Evolutionary conservation across 64 coral and sea anemone species (phyloP).

Genomic region (Dendronephthya gigantea): DNA sequence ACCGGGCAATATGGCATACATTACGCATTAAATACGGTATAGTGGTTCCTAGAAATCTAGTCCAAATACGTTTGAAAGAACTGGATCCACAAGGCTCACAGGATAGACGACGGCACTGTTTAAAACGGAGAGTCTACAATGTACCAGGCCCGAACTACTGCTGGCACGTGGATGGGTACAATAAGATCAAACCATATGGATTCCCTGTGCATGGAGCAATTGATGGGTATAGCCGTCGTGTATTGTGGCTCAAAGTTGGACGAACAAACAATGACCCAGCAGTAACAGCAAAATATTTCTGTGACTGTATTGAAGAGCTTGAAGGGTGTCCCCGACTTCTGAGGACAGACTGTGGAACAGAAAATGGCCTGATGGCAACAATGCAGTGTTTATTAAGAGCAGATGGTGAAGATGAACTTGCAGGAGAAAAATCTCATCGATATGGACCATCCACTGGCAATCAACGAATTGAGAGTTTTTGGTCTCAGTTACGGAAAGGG

Average conservation of each 20-base stretch:
- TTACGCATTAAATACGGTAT: constrained; percentile 14
- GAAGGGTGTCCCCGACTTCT: not conserved
- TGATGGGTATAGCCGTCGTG: not conserved
- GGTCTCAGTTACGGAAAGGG: not conserved
- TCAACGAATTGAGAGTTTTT: not conserved
- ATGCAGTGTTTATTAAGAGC: constrained; percentile 19
- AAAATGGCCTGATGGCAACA: constrained; percentile 14
- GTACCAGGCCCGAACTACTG: not conserved
- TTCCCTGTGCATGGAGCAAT: not conserved
- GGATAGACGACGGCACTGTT: not conserved
- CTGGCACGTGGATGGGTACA: not conserved
- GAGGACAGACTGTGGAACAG: constrained; percentile 1
- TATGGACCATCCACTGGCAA: not conserved
- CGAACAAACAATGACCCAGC: not conserved
- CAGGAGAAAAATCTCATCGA: not conserved
- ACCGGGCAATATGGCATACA: constrained; percentile 20
- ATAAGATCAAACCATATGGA: not conserved
- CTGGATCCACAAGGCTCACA: not conserved
- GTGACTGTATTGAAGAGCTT: not conserved
- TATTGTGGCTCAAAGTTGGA: not conserved
- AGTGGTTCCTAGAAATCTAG: not conserved
- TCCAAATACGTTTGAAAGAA: constrained; percentile 1
- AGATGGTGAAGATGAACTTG: not conserved
- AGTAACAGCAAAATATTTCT: not conserved
- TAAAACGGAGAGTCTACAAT: constrained; percentile 9